Percentiles rank a stretch among this genome's conserved stretches.
Conservation (phyloP, 2,113 vertebrate species). For the Strix uralensis region DNA sequence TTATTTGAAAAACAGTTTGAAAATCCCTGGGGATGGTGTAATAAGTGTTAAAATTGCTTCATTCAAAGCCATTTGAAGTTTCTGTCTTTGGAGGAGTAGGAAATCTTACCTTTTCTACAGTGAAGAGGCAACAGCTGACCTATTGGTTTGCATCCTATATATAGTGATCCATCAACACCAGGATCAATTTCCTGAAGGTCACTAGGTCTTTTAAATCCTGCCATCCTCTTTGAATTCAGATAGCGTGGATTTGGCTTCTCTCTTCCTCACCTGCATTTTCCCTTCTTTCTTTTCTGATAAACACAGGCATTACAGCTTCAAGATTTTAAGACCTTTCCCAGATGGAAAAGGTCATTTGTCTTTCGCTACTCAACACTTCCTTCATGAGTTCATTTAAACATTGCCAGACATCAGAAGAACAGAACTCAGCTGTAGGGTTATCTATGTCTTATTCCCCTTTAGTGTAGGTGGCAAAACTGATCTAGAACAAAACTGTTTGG, state of each 20-base stretch:
- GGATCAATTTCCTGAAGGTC: slow-evolving; percentile 44
- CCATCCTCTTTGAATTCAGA: not conserved
- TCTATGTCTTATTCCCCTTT: slow-evolving; percentile 59
- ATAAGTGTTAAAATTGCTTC: not conserved
- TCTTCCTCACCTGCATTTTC: slow-evolving; percentile 41
- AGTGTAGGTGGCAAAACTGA: slow-evolving; percentile 68
- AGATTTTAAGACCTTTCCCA: slow-evolving; percentile 69
- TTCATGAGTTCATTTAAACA: slow-evolving; percentile 72
- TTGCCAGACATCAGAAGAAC: slow-evolving; percentile 69
- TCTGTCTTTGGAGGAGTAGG: not conserved
- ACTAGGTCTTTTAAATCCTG: not conserved
- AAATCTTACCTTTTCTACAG: not conserved
- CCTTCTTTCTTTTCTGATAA: slow-evolving; percentile 28
- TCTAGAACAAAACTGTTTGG: slow-evolving; percentile 67
- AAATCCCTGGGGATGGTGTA: not conserved
- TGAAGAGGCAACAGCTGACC: not conserved
- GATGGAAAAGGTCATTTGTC: slow-evolving; percentile 73
- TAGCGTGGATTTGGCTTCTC: not conserved
- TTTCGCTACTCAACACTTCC: slow-evolving; percentile 72
- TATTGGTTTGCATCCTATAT: not conserved
- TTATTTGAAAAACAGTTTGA: not conserved
- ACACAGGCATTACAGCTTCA: slow-evolving; percentile 47
- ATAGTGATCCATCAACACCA: slow-evolving; percentile 26
- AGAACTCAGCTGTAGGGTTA: slow-evolving; percentile 65
- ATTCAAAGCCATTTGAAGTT: not conserved